These are phyloP conservation scores for Drosophila incognita DNA, from an alignment of 2,888 invertebrate species.

Conservation along the genomic window DNA sequence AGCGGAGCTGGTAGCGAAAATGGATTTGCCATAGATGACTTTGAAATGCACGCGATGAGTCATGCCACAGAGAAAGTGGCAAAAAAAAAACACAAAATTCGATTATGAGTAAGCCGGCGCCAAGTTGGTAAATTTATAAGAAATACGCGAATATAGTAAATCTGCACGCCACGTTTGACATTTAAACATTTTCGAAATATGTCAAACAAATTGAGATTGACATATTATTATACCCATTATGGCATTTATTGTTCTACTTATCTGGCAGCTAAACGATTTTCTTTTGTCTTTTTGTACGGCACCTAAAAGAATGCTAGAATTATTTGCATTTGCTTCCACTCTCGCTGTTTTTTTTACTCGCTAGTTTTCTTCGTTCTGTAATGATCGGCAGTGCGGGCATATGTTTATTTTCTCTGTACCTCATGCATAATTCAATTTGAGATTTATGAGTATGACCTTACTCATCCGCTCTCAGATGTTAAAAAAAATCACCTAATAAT, in stretches of 20 bases:
- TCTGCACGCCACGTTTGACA: neutral
- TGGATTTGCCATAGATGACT: slow-evolving; percentile 59
- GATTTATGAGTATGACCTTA: slow-evolving; percentile 52
- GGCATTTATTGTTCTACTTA: too few relatives aligned
- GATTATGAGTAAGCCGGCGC: slow-evolving; percentile 38
- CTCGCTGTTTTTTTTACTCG: slow-evolving; percentile 14
- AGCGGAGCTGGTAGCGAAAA: slow-evolving; percentile 15
- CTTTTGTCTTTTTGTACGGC: slow-evolving; percentile 13
- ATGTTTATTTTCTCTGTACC: slow-evolving; percentile 30
- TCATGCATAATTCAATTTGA: slow-evolving; percentile 52
- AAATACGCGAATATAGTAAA: neutral
- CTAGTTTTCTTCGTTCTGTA: slow-evolving; percentile 9
- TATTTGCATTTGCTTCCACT: neutral
- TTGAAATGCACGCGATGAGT: slow-evolving; percentile 65
- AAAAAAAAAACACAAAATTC: slow-evolving; percentile 38
- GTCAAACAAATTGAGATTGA: neutral
- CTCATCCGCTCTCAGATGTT: neutral
- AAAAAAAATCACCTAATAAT: neutral
- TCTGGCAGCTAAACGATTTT: neutral
- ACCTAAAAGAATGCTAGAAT: slow-evolving; percentile 65
- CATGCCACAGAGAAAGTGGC: slow-evolving; percentile 26
- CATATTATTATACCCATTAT: neutral
- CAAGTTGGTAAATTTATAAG: slow-evolving; percentile 4
- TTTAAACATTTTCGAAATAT: neutral
- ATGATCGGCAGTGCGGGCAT: slow-evolving; percentile 10